These are phyloP conservation scores for Cephalopholis sonnerati DNA, from an alignment of 2,113 vertebrate genomes.

Conservation along the genomic window DNA sequence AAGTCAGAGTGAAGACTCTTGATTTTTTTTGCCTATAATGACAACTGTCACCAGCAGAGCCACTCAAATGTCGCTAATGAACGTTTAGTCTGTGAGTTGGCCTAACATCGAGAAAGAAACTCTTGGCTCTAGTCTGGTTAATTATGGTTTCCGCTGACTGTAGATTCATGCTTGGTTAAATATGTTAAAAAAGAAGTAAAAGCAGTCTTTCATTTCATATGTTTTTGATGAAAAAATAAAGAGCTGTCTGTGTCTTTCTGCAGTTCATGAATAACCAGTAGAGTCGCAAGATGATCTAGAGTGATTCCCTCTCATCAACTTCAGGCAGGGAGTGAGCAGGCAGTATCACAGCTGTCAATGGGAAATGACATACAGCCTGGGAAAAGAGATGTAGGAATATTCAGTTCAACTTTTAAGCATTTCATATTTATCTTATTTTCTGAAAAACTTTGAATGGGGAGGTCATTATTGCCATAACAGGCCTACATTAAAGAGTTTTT, in stretches of 20 bases:
- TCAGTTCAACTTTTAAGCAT: neutral
- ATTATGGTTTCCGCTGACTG: neutral
- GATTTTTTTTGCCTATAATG: neutral
- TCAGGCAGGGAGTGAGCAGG: neutral
- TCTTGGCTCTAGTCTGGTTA: neutral
- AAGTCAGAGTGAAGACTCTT: neutral
- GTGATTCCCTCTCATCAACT: neutral
- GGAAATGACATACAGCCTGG: neutral
- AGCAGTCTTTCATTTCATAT: neutral
- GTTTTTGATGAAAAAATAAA: neutral
- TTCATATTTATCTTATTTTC: neutral
- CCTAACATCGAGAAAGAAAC: neutral
- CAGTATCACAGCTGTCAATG: neutral
- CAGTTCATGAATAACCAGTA: neutral
- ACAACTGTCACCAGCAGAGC: neutral
- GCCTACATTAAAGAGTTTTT: neutral
- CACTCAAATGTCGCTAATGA: conserved; percentile 7
- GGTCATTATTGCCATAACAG: neutral
- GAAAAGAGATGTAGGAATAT: neutral
- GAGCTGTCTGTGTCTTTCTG: neutral
- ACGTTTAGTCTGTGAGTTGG: conserved; percentile 2
- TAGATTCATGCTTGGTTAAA: neutral
- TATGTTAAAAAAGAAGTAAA: too few species aligned
- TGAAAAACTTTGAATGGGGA: neutral
- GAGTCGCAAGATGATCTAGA: neutral